phyloP scores from a whole-genome alignment of 2,888 invertebrate genomes.

The Drosophila helvetica region DNA sequence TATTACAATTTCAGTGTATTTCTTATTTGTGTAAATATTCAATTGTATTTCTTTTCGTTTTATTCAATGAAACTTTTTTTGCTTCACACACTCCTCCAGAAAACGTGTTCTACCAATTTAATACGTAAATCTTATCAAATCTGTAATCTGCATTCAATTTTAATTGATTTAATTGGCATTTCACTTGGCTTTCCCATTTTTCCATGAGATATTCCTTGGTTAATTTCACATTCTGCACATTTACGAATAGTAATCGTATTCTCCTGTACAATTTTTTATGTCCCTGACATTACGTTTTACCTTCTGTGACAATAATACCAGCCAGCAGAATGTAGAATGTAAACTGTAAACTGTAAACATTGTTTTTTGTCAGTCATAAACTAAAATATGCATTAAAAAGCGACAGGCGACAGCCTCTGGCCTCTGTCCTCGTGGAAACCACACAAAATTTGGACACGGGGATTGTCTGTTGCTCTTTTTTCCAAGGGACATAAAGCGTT shows the following conservation, averaged over 20 bases:
- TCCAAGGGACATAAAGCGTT: constrained; percentile 38
- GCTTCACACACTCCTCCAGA: no score
- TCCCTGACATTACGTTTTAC: neutral
- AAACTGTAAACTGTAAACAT: constrained; percentile 20
- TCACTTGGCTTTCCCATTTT: no score
- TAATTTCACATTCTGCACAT: neutral
- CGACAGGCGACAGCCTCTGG: constrained; percentile 13
- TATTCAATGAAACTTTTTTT: no score
- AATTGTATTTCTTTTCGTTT: no score
- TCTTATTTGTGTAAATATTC: no score
- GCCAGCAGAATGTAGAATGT: neutral
- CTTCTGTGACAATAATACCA: neutral
- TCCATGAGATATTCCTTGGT: neutral
- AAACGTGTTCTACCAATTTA: neutral
- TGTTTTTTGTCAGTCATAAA: constrained; percentile 43
- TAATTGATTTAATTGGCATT: neutral
- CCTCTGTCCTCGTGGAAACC: neutral
- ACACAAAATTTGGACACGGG: constrained; percentile 27
- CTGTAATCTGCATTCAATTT: neutral
- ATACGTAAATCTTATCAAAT: neutral
- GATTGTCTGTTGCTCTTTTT: constrained; percentile 7
- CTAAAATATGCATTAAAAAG: constrained; percentile 58
- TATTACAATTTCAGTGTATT: no score
- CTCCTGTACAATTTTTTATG: neutral
- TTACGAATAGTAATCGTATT: neutral